Evolutionary conservation across 2,113 vertebrate genomes (phyloP).

Genomic region (Cryptoleucopteryx plumbea): DNA sequence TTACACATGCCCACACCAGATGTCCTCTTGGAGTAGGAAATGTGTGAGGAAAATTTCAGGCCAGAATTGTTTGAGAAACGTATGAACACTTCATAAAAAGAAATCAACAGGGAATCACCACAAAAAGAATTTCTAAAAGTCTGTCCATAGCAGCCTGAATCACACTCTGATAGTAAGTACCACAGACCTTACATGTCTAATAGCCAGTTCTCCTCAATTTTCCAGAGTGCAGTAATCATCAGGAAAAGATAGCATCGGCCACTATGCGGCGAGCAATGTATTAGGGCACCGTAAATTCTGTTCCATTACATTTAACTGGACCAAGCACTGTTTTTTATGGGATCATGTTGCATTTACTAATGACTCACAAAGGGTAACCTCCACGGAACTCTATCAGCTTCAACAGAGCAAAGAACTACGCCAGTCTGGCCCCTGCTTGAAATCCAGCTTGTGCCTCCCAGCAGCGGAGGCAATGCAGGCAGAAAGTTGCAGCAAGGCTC

Average conservation of each 20-base stretch:
- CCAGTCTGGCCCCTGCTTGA: not conserved
- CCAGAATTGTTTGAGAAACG: not conserved
- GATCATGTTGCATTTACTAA: not conserved
- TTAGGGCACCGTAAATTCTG: not conserved
- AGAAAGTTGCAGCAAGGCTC: not conserved
- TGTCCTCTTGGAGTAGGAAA: not conserved
- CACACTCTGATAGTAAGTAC: not conserved
- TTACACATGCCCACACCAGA: not conserved
- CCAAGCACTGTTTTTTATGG: not conserved
- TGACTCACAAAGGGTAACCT: not conserved
- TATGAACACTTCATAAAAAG: not conserved
- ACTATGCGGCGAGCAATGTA: accelerated
- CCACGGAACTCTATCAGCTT: not conserved
- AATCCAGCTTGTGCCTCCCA: not conserved
- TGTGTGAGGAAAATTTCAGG: not conserved
- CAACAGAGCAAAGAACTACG: not conserved
- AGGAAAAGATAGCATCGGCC: not conserved
- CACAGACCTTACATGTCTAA: not conserved
- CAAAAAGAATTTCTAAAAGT: not conserved
- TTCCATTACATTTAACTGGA: not conserved
- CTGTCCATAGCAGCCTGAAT: not conserved
- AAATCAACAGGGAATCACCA: not conserved
- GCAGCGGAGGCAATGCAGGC: not conserved
- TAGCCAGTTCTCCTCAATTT: not conserved
- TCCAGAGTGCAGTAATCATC: not conserved